Evolutionary conservation across 2,797 vertebrate species (phyloP), one percentile per base, ranked within the genome.

Genomic region (Myiotriccus ornatus): DNA sequence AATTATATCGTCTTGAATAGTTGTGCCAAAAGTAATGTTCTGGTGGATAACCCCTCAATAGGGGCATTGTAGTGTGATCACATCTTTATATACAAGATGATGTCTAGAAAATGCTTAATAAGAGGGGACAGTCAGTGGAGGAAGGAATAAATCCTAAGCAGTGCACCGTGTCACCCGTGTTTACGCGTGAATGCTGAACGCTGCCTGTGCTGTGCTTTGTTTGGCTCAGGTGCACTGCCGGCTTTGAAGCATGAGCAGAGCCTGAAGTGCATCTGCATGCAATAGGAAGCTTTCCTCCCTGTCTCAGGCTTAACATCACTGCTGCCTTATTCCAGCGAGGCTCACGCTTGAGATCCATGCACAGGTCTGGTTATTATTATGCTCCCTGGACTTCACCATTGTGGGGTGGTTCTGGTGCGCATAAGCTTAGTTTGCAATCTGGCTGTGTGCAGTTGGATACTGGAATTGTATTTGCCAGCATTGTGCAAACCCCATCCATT

Each of bases 401-500:
- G 67, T 68, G 68, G 60, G 73, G 41, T 14, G 9, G 16, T 62
- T 59, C 82, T 60, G 49, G 57, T 55, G 18, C 2, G 0, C 15
- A 20, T n/a, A 37, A 59, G 12, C 39, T 73, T 71, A 16, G 25
- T 64, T 89, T 91, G 20, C 37, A 73, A 28, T 37, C 53, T 82
- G 55, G 7, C 37, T 88, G 21, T 39, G 37, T 92, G 67, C 88
- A 94, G 57, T 68, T 87, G 84, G 78, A 35, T 95, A 20, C 32
- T 69, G 71, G 70, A 77, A 69, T 76, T 82, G 47, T 94, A 50
- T 86, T 80, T 81, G 64, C 80, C 94, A 96, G 57, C 69, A 47
- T 4, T 84, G 46, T 73, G 46, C 67, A 95, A 96, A 89, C 17
- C 24, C 28, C 37, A 69, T 89, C 93, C 64, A 69, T 67, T 80